Evolutionary conservation across 2,113 vertebrate species (phyloP).

Genomic region (Nibea albiflora): DNA sequence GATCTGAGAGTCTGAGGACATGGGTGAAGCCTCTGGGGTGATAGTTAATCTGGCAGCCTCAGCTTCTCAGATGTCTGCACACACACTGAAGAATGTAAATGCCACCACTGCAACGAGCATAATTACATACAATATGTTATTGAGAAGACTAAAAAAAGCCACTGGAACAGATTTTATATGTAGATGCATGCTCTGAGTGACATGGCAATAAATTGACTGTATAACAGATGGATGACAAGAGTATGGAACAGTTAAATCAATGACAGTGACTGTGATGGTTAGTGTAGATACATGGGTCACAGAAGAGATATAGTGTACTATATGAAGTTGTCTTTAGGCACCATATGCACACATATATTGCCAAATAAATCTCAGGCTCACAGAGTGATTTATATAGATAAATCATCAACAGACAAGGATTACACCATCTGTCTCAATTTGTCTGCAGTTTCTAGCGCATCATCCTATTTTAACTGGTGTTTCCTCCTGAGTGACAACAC

Average conservation of each 20-base stretch:
- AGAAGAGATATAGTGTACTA: background rate
- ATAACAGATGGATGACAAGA: background rate
- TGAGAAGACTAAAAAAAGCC: conserved; percentile 14
- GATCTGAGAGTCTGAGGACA: conserved; percentile 51
- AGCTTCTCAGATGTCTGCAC: conserved; percentile 42
- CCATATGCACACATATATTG: background rate
- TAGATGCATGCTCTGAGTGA: background rate
- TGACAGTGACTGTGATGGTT: background rate
- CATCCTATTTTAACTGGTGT: background rate
- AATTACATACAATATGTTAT: conserved; percentile 35
- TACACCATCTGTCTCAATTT: conserved; percentile 4
- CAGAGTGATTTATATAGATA: conserved; percentile 4
- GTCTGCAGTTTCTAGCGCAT: background rate
- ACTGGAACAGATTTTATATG: conserved; percentile 13
- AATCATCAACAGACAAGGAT: conserved; percentile 10
- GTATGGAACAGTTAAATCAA: conserved; percentile 1
- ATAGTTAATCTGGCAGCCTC: conserved; percentile 55
- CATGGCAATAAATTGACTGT: background rate
- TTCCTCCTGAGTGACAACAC: conserved; percentile 18
- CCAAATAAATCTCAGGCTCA: background rate
- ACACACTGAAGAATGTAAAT: conserved; percentile 30
- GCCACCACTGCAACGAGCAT: conserved; percentile 4
- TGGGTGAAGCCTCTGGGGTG: conserved; percentile 51
- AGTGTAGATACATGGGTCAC: background rate
- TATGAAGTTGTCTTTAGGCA: background rate